These are phyloP conservation scores for Elephas maximus DNA, from an alignment of 2,113 vertebrate species.

Conservation along the genomic window DNA sequence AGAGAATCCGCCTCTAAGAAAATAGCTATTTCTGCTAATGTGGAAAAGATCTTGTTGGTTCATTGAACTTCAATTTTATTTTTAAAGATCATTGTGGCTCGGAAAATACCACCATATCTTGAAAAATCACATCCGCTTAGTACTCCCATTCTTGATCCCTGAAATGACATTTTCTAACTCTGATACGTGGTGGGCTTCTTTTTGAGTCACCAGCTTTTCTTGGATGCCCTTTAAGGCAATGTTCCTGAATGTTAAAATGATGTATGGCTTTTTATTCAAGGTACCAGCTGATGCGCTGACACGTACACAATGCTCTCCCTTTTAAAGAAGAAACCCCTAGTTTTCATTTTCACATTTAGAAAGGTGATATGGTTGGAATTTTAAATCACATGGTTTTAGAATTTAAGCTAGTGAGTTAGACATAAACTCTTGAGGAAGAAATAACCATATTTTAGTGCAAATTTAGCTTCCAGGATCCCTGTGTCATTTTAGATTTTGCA, in stretches of 20 bases:
- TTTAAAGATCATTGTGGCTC: not conserved
- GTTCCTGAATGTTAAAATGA: not conserved
- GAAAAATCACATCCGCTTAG: not conserved
- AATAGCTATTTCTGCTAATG: not conserved
- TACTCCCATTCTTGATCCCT: not conserved
- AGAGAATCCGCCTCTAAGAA: not conserved
- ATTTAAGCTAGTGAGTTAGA: not conserved
- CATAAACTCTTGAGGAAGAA: not conserved
- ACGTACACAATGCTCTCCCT: rapidly evolving
- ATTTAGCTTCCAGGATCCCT: not conserved
- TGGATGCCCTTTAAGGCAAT: not conserved
- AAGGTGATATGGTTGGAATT: not conserved
- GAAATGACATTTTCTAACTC: not conserved
- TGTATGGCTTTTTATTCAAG: not conserved
- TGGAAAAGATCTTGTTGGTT: not conserved
- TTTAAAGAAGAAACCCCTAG: not conserved
- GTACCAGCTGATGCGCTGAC: not conserved
- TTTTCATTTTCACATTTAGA: not conserved
- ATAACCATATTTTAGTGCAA: not conserved
- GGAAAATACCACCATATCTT: not conserved
- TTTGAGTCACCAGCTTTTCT: not conserved
- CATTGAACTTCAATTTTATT: not conserved
- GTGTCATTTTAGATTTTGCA: not conserved
- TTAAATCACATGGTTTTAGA: not conserved
- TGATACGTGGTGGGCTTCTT: rapidly evolving